Evolutionary conservation across 2,888 invertebrate species (phyloP), one percentile per base, ranked within the genome.

Genomic region (Drosophila nr. fundita): DNA sequence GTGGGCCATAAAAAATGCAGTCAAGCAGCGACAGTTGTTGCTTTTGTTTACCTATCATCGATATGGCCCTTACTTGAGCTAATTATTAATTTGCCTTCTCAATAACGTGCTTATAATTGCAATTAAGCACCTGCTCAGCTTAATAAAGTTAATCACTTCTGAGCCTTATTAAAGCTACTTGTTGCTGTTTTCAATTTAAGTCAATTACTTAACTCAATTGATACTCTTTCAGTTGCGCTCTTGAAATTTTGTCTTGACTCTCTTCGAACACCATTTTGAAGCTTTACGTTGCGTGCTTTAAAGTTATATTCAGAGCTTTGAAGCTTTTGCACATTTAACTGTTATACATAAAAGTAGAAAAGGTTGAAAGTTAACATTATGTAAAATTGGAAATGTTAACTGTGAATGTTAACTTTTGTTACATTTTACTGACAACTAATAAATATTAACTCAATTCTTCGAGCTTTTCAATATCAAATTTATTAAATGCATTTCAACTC

Each of bases 11-110:
- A 11, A 34, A 38, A 40, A 61, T 30, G 30, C 53, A 50, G 38
- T 61, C 49, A 70, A 54, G 54, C 40, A 45, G 45, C 21, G 18
- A 42, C 61, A 76, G 42, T 61, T 76, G 61, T 64, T 71, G 58
- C 48, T 30, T 42, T 58, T 59, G 24, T 24, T 50, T 7, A 45
- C 29, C 30, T 15, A 15, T 61, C 30, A 36, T 48, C 30, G 11
- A 67, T 54, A 21, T 24, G 15, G 15, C 38, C 6, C 27, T 13
- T 6, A 8, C 13, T 15, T 4, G 24, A 15, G n/a, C 15, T 42
- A 42, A 34, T 42, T 62, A 57, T 27, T 57, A 57, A 42, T 42
- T 57, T 32, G 10, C 42, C n/a, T 42, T n/a, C 11, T 30, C 7
- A 13, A 40, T 40, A 55, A n/a, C 7, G 29, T n/a, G 38, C n/a